Evolutionary conservation across 1,140 invertebrate genomes (phyloP), one percentile per base, ranked within the genome.

Genomic region (Heterodera schachtii): DNA sequence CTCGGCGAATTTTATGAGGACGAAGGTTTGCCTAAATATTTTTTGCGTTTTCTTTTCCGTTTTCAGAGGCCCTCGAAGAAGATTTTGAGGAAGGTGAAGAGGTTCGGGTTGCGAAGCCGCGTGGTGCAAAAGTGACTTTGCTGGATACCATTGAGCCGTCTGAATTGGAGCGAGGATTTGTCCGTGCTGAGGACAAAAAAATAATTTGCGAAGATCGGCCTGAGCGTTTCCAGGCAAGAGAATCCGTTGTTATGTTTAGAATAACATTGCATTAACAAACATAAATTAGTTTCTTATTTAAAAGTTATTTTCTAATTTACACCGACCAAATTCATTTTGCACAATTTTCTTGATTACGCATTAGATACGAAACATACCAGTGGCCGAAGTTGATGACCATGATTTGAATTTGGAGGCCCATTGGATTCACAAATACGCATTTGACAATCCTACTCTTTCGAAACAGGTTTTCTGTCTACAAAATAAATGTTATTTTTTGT

Each of bases 351-450:
- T 60, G 7, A 69, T 43, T 81, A 76, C 52, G 52, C 95, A 96
- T 94, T 94, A 98, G 91, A 91, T 98, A 41, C 93, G 97, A 21
- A 93, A 94, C 83, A 93, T 97, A 49, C 96, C 85, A 91, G 96
- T 89, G 1, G 95, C 94, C 0, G 88, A 94, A 0, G 94, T 92
- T 3, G 94, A 94, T 21, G 92, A 92, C 75, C 90, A 90, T n/a
- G 96, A 99, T 90, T 89, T 98, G 3, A 94, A 96, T 67, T 94
- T 95, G 78, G 98, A 99, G 91, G 95, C 97, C 0, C 94, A 96
- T 85, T 99, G 97, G 97, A 98, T 99, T 70, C 97, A 96, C 89
- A 94, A 95, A 82, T 94, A 96, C 87, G 96, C 95, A 0, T 98
- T 98, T 91, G 93, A 93, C 80, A 41, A 64, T 13, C 57, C 75